Base-by-base conservation (phyloP, 1,140 invertebrate genomes). In the Araneus ventricosus region DNA sequence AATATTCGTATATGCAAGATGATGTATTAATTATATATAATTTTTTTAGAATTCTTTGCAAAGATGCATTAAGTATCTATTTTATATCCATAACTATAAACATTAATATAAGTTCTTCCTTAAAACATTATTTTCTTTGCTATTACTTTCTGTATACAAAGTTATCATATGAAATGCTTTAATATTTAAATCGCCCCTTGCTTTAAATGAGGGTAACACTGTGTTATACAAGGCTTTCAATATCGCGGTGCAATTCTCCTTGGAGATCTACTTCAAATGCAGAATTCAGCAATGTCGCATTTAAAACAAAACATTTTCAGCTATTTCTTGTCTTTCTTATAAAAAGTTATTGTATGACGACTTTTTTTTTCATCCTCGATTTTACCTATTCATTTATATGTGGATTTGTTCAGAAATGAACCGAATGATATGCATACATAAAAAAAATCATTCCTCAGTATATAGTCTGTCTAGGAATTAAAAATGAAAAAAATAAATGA, bases 271-370 rank as follows among this genome's bases (percentile, higher is more conserved):
- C 80, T 82, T 52, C 80, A 82, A 82, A 41, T 52, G n/a, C 80
- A 82, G 41, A 41, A 82, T 24, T 82, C n/a, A 59, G 1, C 59
- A 57, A 92, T 86, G 61, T 92, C 80, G 82, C 34, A 92, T 92
- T 92, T 92, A 57, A 92, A 92, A 92, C 90, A 92, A 92, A 92
- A 70, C 90, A 86, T 92, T 86, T 41, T 24, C 52, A 59, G 75
- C 24, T 39, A 67, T 45, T 45, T 86, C 90, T 92, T 86, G 82
- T 84, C 90, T 92, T 92, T 92, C 82, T 70, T 59, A 85, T 67
- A 20, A 70, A 63, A 84, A 61, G 37, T 39, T 41, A 84, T 84
- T 61, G 80, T 63, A 20, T 14, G 52, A 30, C 52, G n/a, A 27
- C 27, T 84, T 41, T 82, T 91, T 90, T 91, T 90, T 90, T 63